Conservation (phyloP, 2,113 vertebrate genomes). For the Raphicerus campestris region DNA sequence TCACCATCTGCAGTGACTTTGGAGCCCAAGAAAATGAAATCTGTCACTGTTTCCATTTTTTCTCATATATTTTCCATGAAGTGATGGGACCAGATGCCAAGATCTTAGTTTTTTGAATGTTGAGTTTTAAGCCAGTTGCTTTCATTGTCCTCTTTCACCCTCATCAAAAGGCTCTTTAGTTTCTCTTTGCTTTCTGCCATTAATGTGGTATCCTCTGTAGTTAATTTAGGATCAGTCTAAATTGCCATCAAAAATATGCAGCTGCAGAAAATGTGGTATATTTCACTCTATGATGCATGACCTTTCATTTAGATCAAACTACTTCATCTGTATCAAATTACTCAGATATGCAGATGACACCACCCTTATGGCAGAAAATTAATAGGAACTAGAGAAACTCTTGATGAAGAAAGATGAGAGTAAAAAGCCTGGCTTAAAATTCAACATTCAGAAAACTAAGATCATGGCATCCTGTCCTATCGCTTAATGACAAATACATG, state of each 20-base stretch:
- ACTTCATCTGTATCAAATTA: background rate
- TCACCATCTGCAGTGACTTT: background rate
- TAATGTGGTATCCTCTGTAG: background rate
- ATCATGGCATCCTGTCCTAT: background rate
- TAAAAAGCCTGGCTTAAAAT: background rate
- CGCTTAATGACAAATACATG: background rate
- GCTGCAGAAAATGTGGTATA: background rate
- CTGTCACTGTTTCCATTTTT: background rate
- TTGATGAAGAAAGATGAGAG: background rate
- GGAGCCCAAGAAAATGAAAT: background rate
- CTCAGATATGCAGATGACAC: background rate
- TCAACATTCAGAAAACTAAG: background rate
- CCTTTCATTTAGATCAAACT: slow-evolving; percentile 14
- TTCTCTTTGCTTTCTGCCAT: background rate
- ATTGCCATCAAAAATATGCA: background rate
- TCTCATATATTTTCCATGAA: background rate
- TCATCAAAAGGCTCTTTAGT: background rate
- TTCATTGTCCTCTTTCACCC: background rate
- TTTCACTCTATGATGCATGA: background rate
- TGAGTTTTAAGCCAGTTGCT: background rate
- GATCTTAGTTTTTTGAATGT: background rate
- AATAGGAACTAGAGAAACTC: background rate
- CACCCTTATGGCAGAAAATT: background rate
- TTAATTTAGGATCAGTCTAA: background rate
- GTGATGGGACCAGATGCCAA: background rate